These are phyloP conservation scores for Rhyzopertha dominica DNA, from an alignment of 1,140 invertebrate genomes.

Conservation along the genomic window DNA sequence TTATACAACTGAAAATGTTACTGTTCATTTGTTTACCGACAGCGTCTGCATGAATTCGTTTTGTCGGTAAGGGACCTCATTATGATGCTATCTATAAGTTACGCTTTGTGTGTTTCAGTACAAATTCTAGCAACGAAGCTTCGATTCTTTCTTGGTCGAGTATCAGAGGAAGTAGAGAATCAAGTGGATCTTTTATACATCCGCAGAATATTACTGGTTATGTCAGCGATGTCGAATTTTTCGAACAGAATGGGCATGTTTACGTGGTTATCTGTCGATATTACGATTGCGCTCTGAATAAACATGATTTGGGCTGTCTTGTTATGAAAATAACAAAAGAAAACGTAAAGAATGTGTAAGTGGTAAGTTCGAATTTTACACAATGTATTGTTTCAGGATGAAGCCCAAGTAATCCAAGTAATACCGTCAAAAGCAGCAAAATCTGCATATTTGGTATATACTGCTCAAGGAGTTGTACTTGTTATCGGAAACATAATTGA, in stretches of 20 bases:
- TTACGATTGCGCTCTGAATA: slow-evolving; percentile 28
- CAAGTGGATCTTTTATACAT: slow-evolving; percentile 16
- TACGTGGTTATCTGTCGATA: slow-evolving; percentile 33
- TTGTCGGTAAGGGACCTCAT: slow-evolving; percentile 25
- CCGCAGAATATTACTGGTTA: slow-evolving; percentile 26
- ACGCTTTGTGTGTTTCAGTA: slow-evolving; percentile 18
- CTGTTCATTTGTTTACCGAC: slow-evolving; percentile 32
- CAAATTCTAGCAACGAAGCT: slow-evolving; percentile 15
- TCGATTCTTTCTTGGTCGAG: slow-evolving; percentile 26
- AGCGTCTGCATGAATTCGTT: slow-evolving; percentile 28
- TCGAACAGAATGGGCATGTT: slow-evolving; percentile 22
- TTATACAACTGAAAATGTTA: slow-evolving; percentile 27
- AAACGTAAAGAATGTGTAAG: slow-evolving; percentile 16
- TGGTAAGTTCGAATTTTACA: not conserved
- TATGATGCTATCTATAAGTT: slow-evolving; percentile 1
- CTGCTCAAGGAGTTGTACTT: slow-evolving; percentile 31
- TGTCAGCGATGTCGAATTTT: slow-evolving; percentile 37
- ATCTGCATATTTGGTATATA: slow-evolving; percentile 27
- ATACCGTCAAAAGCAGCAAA: slow-evolving; percentile 25
- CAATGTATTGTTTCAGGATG: slow-evolving; percentile 16
- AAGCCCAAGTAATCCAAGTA: slow-evolving; percentile 26
- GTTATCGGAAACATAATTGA: slow-evolving; percentile 29
- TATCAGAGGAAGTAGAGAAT: slow-evolving; percentile 1
- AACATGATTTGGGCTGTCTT: slow-evolving; percentile 26
- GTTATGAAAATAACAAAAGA: slow-evolving; percentile 29